Evolutionary conservation across 2,888 invertebrate genomes (phyloP), one percentile per base, ranked within the genome.

Genomic region (Cotesia congregata): DNA sequence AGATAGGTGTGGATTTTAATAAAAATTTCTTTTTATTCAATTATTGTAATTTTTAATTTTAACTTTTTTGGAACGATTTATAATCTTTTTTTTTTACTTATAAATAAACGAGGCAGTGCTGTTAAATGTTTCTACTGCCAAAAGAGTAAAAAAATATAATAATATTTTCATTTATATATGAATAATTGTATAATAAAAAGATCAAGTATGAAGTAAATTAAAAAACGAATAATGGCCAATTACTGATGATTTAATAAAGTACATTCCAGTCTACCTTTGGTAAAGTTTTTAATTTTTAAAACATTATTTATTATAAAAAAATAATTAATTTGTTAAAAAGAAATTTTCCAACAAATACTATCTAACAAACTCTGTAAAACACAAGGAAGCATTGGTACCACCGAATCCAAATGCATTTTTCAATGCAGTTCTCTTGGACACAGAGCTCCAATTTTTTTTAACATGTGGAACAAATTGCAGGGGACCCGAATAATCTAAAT

Each of bases 321-420:
- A 75, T 76, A 76, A 71, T 80, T 50, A 78, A 78, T 17, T 17
- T 17, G 17, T 17, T 17, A 17, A n/a, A n/a, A n/a, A n/a, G n/a
- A n/a, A n/a, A n/a, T n/a, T n/a, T n/a, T n/a, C n/a, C n/a, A n/a
- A n/a, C n/a, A n/a, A 50, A 6, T 5, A 15, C 83, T 74, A 85
- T 70, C 79, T 73, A 38, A 82, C 79, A 83, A 88, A 92, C 81
- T 91, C 89, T 60, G 90, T 90, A 80, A 94, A 90, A 90, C 96
- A 96, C 62, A 98, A 90, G 76, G 95, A 94, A 38, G 98, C 97
- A 92, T 99, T 99, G 2, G 98, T 99, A 65, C 99, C 99, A 75
- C 99, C 99, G 92, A 99, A 99, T 5, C 99, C 99, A 92, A 99
- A 99, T 0, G 99, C 98, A 91, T 99, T 99, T 89, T 97, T 98